Percentiles rank a stretch among this genome's conserved stretches.
phyloP scores from a whole-genome alignment of 2,888 invertebrate genomes.

The Abrostola triplasia region DNA sequence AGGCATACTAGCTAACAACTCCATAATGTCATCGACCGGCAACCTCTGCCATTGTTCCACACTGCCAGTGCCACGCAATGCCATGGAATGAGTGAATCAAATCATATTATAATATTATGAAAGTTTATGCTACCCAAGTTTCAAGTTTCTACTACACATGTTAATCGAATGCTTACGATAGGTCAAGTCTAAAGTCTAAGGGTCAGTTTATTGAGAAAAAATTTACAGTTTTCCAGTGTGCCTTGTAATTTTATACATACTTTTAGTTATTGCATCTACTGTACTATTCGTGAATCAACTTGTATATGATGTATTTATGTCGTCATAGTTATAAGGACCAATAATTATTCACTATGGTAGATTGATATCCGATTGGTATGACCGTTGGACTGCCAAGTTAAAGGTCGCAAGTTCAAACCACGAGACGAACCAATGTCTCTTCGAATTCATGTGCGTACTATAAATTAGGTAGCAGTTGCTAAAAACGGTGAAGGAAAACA shows the following conservation, averaged over 20 bases:
- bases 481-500: too few relatives aligned
- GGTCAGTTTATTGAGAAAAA: not conserved
- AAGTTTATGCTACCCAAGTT: not conserved
- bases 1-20: slow-evolving; percentile 61
- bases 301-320: too few relatives aligned
- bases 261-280: too few relatives aligned
- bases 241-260: not conserved
- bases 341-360: too few relatives aligned
- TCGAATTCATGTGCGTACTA: too few relatives aligned
- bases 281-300: too few relatives aligned
- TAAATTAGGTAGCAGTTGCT: too few relatives aligned
- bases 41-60: slow-evolving; percentile 62
- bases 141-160: not conserved
- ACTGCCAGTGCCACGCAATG: slow-evolving; percentile 27
- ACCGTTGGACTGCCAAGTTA: too few relatives aligned
- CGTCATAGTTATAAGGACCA: too few relatives aligned
- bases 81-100: slow-evolving; percentile 38
- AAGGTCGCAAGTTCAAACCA: too few relatives aligned
- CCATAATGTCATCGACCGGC: slow-evolving; percentile 74
- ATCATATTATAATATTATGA: slow-evolving; percentile 26
- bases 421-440: too few relatives aligned
- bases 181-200: not conserved
- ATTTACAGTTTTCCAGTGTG: not conserved
- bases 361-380: too few relatives aligned
- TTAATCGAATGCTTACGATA: not conserved